phyloP scores from a whole-genome alignment of 1,140 invertebrate species.

The Ooceraea biroi region DNA sequence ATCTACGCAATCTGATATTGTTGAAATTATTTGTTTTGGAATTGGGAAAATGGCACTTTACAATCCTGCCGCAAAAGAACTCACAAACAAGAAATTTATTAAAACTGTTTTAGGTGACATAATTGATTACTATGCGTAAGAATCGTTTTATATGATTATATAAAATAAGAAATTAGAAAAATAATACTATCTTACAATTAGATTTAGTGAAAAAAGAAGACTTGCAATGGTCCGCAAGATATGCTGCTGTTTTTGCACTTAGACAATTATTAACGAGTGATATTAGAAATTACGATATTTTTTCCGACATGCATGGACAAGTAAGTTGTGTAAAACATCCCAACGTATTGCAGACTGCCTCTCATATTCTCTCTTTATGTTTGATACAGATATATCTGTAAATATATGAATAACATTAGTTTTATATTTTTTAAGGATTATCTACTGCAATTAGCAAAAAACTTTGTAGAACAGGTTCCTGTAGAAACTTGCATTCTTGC shows the following conservation, averaged over 20 bases:
- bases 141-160: slow-evolving; percentile 21
- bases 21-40: slow-evolving; percentile 69
- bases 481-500: slow-evolving; percentile 67
- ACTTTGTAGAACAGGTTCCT: slow-evolving; percentile 59
- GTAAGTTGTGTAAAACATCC: background rate
- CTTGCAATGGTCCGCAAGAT: slow-evolving; percentile 66
- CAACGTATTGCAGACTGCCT: no score
- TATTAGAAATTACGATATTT: slow-evolving; percentile 72
- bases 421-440: slow-evolving; percentile 64
- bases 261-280: slow-evolving; percentile 74
- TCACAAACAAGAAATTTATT: slow-evolving; percentile 67
- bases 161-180: background rate
- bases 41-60: slow-evolving; percentile 77
- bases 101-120: slow-evolving; percentile 71
- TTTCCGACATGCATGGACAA: slow-evolving; percentile 72
- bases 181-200: slow-evolving; percentile 58
- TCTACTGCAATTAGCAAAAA: slow-evolving; percentile 70
- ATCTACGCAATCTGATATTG: slow-evolving; percentile 59
- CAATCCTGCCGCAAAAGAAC: slow-evolving; percentile 71
- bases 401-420: background rate
- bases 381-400: background rate
- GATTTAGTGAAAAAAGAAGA: slow-evolving; percentile 75
- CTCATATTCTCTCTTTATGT: no score
- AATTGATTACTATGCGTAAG: background rate
- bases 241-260: slow-evolving; percentile 75